Percentiles rank a stretch among this genome's conserved stretches.
Conservation (phyloP, 1,140 invertebrate genomes). For the Schlechtendalia chinensis region DNA sequence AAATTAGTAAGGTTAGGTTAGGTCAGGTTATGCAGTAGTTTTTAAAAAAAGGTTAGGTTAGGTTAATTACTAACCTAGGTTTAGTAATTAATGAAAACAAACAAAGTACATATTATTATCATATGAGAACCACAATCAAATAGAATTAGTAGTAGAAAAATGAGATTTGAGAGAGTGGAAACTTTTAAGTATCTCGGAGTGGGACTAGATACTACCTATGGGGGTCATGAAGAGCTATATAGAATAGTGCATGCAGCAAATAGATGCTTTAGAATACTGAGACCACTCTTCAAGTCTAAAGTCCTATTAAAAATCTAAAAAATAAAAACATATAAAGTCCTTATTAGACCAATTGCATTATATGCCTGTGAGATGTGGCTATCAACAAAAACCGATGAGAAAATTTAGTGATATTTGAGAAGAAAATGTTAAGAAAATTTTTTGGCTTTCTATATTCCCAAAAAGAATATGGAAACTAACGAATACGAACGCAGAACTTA, state of each 20-base stretch:
- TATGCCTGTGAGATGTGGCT: too few relatives aligned
- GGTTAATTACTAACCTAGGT: too few relatives aligned
- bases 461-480: conserved; percentile 16
- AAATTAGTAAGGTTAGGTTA: too few relatives aligned
- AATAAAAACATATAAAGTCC: conserved; percentile 5
- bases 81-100: not conserved
- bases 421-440: conserved; percentile 4
- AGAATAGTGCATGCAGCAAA: not conserved
- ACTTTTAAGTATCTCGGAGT: too few relatives aligned
- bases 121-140: not conserved
- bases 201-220: not conserved
- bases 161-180: too few relatives aligned
- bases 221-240: not conserved
- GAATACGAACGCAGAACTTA: conserved; percentile 14
- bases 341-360: conserved; percentile 9
- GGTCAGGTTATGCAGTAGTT: too few relatives aligned
- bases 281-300: not conserved
- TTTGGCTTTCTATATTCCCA: not conserved
- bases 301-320: too few relatives aligned
- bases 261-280: conserved; percentile 1
- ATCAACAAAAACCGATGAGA: too few relatives aligned
- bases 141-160: too few relatives aligned
- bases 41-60: not conserved
- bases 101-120: not conserved
- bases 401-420: too few relatives aligned